Evolutionary conservation across 2,113 vertebrate species (phyloP), one percentile per base, ranked within the genome.

Genomic region (Spea bombifrons): DNA sequence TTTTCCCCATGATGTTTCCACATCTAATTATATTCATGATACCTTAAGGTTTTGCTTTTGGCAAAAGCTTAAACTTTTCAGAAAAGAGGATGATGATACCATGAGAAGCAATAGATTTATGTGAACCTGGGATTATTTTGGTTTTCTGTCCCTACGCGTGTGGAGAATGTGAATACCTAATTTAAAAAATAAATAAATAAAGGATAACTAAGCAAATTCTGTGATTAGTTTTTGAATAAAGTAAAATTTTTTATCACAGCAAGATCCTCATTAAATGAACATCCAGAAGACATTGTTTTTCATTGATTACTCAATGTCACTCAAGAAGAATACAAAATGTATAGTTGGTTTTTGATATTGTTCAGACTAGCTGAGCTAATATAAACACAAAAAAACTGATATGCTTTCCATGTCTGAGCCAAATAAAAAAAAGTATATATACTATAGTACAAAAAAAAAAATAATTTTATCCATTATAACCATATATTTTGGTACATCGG

Each of bases 11-110:
- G 69, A 72, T 66, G 66, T 72, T 50, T n/a, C 9, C 44, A 72
- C 53, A 73, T 80, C 70, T 73, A 76, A 83, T 83, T 76, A 72
- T 16, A 64, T 43, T 59, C 50, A 72, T 71, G 70, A 30, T 75
- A n/a, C 69, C 70, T 80, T 73, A 80, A 61, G 15, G 69, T 80
- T 65, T 69, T n/a, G 61, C 55, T 76, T 73, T 76, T 66, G 43
- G 43, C 30, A 80, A 67, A 61, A 70, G 61, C 50, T 75, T 68
- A 80, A 15, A 71, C 59, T 59, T 30, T 12, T 8, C n/a, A 43
- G 30, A 10, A 66, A 73, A 80, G 49, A 52, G 67, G 69, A 80
- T 61, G 74, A 61, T 66, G 75, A 61, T 46, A 66, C 57, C 45
- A 67, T 76, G 76, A 67, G 50, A 66, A 66, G 70, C 16, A 0